Evolutionary conservation across 2,113 vertebrate species (phyloP).

Genomic region (Hyla sarda): DNA sequence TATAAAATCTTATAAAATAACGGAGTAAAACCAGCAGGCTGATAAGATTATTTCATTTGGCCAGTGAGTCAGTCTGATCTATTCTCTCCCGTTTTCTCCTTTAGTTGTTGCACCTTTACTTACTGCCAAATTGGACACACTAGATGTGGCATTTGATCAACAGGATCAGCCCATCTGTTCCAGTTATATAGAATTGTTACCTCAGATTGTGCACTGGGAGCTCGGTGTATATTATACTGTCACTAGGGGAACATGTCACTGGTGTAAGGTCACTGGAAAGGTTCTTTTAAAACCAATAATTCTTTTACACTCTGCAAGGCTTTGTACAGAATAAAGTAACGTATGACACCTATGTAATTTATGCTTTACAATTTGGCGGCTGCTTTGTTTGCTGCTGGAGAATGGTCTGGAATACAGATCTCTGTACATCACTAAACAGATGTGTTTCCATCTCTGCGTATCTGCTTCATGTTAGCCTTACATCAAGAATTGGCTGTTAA

Average conservation of each 20-base stretch:
- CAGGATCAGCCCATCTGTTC: conserved; percentile 13
- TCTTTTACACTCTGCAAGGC: background rate
- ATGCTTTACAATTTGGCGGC: conserved; percentile 16
- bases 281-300: conserved; percentile 17
- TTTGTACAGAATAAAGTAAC: background rate
- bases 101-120: background rate
- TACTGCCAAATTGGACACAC: background rate
- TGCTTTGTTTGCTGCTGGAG: conserved; percentile 41
- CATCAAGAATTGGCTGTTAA: background rate
- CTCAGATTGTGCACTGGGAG: background rate
- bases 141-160: background rate
- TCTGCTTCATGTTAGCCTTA: background rate
- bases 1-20: background rate
- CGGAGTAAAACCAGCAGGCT: background rate
- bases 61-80: background rate
- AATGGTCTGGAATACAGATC: conserved; percentile 36
- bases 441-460: background rate
- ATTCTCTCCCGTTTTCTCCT: background rate
- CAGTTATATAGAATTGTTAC: background rate
- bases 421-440: conserved; percentile 29
- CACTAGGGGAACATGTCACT: background rate
- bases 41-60: background rate
- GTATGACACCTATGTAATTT: conserved; percentile 32
- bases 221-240: background rate
- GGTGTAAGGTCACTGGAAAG: conserved; percentile 17